Evolutionary conservation across 2,797 vertebrate species (phyloP), one percentile per base, ranked within the genome.

Genomic region (Hippoglossus hippoglossus): DNA sequence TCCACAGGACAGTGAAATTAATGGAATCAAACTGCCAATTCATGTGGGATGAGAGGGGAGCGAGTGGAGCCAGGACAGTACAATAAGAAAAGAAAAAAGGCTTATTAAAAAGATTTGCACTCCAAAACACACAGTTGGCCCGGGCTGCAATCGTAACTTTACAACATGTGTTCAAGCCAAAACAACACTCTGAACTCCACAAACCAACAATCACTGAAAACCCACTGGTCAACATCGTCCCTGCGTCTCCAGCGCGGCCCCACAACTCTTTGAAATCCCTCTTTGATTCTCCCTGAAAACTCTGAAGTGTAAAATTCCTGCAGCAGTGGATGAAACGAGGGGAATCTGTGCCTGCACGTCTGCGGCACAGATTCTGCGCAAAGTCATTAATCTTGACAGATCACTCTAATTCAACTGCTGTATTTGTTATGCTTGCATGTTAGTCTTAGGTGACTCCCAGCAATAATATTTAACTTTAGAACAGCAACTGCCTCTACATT

Each of bases 401-500:
- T 79, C 73, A 68, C 75, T 83, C 84, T 74, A 81, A 87, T 86
- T 87, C 78, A 81, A 80, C 80, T 69, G 68, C 74, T 73, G 21
- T 82, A 80, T 81, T 90, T 90, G 64, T 82, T 87, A 77, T 77
- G 41, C 79, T 82, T 73, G 72, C 72, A 24, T 87, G 86, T 88
- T 86, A 71, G 75, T 86, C 76, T 81, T 83, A 80, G 81, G 79
- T 77, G 67, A 65, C 68, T 79, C 73, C 78, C 83, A 87, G 77
- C 19, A 83, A 90, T 82, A 87, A 90, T 84, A 90, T 91, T 90
- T 84, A 25, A 81, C 83, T 75, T 78, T 72, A 87, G 24, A 79
- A 81, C 77, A 83, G 82, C 71, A 80, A 68, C 77, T 79, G 63
- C 51, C 74, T 83, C 65, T 64, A 26, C 70, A 74, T 44, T 21